phyloP scores from a whole-genome alignment of 2,797 vertebrate genomes.

The Apogon talboti region DNA sequence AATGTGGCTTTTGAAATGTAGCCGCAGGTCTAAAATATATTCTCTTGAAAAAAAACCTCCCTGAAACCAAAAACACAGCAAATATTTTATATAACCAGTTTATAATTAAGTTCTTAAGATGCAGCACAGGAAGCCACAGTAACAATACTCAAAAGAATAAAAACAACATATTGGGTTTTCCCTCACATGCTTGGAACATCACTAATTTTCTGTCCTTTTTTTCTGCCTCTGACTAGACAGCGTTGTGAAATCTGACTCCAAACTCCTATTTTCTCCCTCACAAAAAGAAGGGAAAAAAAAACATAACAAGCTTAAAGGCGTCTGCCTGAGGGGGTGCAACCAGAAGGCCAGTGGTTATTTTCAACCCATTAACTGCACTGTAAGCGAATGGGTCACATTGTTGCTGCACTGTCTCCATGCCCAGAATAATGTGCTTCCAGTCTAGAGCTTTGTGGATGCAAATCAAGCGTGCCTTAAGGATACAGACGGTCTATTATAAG shows the following conservation, averaged over 20 bases:
- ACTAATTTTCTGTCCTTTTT: conserved; percentile 15
- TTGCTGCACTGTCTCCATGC: conserved; percentile 54
- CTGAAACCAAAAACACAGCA: conserved; percentile 13
- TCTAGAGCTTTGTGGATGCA: conserved; percentile 65
- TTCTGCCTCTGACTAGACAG: conserved; percentile 21
- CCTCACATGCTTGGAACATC: conserved; percentile 49
- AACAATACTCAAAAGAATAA: conserved; percentile 26
- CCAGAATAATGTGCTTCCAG: conserved; percentile 56
- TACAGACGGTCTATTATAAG: conserved; percentile 70
- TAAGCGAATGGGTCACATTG: conserved; percentile 56
- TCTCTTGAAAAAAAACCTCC: not conserved
- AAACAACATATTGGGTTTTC: conserved; percentile 32
- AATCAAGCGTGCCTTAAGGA: conserved; percentile 69
- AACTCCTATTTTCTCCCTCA: conserved; percentile 3
- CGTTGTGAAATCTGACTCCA: conserved; percentile 39
- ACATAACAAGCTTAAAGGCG: conserved; percentile 34
- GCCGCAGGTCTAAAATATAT: conserved; percentile 3
- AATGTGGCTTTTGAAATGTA: not conserved
- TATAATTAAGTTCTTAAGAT: conserved; percentile 30
- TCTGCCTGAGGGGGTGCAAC: conserved; percentile 29
- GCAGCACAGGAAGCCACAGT: conserved; percentile 31
- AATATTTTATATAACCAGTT: conserved; percentile 18
- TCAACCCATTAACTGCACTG: conserved; percentile 69
- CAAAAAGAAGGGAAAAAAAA: not conserved
- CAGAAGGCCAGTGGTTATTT: conserved; percentile 56